These are phyloP conservation scores for Anneissia japonica DNA, from an alignment of 35 echinoderm and acorn worm species.

Conservation along the genomic window DNA sequence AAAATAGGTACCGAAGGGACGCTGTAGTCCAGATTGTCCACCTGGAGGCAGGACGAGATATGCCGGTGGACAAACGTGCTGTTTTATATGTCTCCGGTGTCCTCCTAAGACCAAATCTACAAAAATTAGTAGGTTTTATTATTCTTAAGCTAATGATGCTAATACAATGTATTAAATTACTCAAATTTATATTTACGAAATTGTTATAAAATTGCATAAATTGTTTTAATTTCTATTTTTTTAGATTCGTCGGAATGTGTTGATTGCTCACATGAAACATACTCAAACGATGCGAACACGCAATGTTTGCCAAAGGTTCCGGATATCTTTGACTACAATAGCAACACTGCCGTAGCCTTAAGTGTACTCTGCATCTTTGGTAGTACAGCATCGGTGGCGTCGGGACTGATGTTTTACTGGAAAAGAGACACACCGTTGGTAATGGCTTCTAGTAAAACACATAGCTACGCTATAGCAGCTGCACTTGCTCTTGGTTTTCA, in stretches of 20 bases:
- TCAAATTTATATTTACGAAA: no score
- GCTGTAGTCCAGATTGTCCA: neutral
- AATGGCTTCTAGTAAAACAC: neutral
- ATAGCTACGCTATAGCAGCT: neutral
- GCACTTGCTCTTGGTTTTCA: neutral
- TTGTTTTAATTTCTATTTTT: neutral
- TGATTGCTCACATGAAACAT: neutral
- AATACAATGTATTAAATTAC: no score
- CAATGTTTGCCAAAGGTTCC: neutral
- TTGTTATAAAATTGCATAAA: no score
- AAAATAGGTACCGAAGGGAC: neutral
- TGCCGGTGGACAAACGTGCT: neutral
- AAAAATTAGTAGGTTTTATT: no score
- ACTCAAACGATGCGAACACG: neutral
- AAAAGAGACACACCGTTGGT: neutral
- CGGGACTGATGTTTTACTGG: neutral
- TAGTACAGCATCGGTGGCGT: neutral
- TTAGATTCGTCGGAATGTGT: neutral
- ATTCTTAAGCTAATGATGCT: no score
- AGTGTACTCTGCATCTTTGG: neutral
- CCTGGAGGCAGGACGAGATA: neutral
- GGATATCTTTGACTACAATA: neutral
- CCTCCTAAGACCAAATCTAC: neutral
- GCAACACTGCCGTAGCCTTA: neutral
- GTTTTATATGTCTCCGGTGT: neutral